Evolutionary conservation across 2,888 invertebrate species (phyloP).

Genomic region (Brachypterus glaber): DNA sequence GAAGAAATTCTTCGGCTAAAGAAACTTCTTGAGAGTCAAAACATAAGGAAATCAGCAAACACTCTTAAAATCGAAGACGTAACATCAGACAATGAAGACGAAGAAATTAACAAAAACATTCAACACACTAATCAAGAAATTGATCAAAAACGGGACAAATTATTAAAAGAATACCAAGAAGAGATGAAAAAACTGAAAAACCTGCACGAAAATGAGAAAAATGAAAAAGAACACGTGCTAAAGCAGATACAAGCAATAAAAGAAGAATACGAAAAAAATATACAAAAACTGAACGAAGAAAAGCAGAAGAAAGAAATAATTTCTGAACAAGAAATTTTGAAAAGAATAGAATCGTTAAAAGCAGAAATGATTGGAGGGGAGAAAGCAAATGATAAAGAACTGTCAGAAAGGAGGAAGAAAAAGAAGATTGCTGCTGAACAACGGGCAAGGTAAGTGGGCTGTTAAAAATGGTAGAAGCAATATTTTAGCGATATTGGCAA

Average conservation of each 20-base stretch:
- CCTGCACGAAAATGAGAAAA: constrained; percentile 37
- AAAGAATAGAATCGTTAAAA: constrained; percentile 48
- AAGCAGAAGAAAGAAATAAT: constrained; percentile 44
- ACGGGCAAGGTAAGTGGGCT: constrained; percentile 35
- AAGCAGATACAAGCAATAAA: constrained; percentile 45
- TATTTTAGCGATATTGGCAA: too few relatives aligned
- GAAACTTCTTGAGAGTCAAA: constrained; percentile 42
- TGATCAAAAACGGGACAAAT: constrained; percentile 33
- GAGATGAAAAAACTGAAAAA: constrained; percentile 42
- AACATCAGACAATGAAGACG: constrained; percentile 17
- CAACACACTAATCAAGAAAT: constrained; percentile 20
- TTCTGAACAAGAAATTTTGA: constrained; percentile 38
- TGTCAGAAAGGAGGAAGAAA: constrained; percentile 57
- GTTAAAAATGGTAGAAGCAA: too few relatives aligned
- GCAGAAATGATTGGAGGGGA: constrained; percentile 74
- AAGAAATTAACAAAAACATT: constrained; percentile 24
- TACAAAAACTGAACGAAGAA: constrained; percentile 51
- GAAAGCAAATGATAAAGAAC: constrained; percentile 57
- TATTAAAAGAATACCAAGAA: constrained; percentile 45
- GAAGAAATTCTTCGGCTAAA: constrained; percentile 69
- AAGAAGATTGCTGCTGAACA: constrained; percentile 63
- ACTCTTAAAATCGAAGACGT: constrained; percentile 30
- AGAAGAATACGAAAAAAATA: constrained; percentile 47
- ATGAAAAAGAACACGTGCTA: constrained; percentile 37
- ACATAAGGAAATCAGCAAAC: constrained; percentile 21